Evolutionary conservation across 1,140 invertebrate genomes (phyloP).

Genomic region (Araneus ventricosus): DNA sequence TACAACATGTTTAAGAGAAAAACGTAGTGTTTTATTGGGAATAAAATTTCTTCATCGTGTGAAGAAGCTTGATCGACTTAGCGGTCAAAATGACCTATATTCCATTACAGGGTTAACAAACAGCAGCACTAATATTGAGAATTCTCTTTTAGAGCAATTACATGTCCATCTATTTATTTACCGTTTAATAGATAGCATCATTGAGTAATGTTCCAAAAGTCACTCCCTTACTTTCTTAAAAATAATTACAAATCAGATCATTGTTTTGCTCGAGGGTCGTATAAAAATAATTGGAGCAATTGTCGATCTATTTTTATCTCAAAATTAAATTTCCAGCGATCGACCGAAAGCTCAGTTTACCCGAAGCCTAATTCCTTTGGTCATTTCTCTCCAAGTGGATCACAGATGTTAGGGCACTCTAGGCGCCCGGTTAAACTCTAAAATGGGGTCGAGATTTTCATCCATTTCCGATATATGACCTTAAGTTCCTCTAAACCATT

Average conservation of each 20-base stretch:
- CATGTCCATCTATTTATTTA: no score
- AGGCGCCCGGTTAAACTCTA: neutral
- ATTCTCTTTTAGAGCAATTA: no score
- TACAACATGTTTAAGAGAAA: no score
- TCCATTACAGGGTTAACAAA: no score
- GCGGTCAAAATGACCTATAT: no score
- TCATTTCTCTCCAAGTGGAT: neutral
- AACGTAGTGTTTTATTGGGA: no score
- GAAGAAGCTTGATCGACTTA: no score
- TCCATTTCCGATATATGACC: neutral
- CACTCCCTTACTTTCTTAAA: neutral
- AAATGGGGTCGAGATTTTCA: neutral
- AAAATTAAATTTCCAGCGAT: neutral
- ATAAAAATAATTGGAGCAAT: slow-evolving; percentile 8
- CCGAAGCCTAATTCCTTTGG: neutral
- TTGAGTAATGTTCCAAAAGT: neutral
- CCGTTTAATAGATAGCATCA: no score
- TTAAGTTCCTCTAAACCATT: neutral
- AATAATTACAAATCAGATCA: neutral
- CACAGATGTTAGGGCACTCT: neutral
- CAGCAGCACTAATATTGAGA: no score
- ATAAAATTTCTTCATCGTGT: no score
- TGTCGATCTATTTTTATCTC: neutral
- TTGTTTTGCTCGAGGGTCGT: neutral
- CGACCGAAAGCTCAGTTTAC: neutral